A percentile compares a stretch with the other conserved stretches of the same genome.
Evolutionary conservation across 1,140 invertebrate genomes (phyloP).

Genomic region (Palaemon carinicauda): DNA sequence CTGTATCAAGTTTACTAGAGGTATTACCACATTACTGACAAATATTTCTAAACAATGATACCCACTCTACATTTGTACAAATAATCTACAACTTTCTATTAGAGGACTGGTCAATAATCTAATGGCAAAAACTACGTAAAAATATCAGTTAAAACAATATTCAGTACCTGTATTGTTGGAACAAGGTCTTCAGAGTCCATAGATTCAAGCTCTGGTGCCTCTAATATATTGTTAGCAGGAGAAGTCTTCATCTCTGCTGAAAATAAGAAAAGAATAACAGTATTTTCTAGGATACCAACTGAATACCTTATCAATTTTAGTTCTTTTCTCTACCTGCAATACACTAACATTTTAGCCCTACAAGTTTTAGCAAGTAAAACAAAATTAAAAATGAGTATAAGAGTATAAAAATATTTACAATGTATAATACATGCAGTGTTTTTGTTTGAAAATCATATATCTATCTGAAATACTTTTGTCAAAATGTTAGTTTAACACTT

Average conservation of each 20-base stretch:
- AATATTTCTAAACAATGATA: background rate
- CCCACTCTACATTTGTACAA: background rate
- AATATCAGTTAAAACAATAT: background rate
- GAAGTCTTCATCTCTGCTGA: slow-evolving; percentile 46
- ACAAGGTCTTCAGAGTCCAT: slow-evolving; percentile 60
- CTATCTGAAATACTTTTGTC: too few relatives aligned
- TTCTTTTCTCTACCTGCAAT: background rate
- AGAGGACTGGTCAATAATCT: background rate
- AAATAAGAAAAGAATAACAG: background rate
- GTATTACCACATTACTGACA: background rate
- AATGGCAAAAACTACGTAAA: background rate
- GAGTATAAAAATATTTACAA: too few relatives aligned
- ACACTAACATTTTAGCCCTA: background rate
- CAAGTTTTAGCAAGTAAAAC: too few relatives aligned
- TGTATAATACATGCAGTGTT: too few relatives aligned
- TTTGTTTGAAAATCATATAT: too few relatives aligned
- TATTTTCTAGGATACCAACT: background rate
- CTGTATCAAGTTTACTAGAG: background rate
- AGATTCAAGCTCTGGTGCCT: slow-evolving; percentile 56
- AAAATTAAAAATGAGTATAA: too few relatives aligned
- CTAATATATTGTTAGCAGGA: slow-evolving; percentile 41
- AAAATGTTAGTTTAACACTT: too few relatives aligned
- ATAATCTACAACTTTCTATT: background rate
- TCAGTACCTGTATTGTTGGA: slow-evolving; percentile 54
- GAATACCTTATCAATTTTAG: background rate